Evolutionary conservation across 2,888 invertebrate genomes (phyloP).

Genomic region (Scaptomyza tumidula): DNA sequence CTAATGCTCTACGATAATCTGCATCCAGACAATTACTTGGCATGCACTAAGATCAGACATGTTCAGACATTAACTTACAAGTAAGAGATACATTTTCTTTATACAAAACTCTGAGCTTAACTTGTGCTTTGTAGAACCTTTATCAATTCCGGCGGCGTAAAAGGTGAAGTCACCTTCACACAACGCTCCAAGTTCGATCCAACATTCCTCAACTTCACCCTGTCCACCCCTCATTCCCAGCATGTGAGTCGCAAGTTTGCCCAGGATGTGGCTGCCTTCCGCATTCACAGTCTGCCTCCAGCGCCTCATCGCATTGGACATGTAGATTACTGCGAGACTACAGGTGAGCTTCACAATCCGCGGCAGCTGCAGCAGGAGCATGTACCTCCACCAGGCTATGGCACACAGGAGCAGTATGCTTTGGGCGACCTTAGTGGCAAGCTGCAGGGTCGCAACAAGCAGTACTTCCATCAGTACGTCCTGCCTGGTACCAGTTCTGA

Average conservation of each 20-base stretch:
- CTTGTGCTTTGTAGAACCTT: conserved; percentile 86
- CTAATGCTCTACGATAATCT: conserved; percentile 92
- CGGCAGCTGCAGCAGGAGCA: conserved; percentile 86
- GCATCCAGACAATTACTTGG: conserved; percentile 90
- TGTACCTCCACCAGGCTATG: conserved; percentile 90
- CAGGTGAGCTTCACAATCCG: conserved; percentile 92
- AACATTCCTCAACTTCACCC: conserved; percentile 90
- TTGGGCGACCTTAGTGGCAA: conserved; percentile 96
- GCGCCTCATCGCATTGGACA: conserved; percentile 85
- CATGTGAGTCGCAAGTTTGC: conserved; percentile 89
- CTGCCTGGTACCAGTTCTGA: conserved; percentile 89
- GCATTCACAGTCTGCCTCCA: conserved; percentile 90
- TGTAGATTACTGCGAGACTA: conserved; percentile 87
- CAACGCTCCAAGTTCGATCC: conserved; percentile 94
- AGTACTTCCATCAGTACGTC: conserved; percentile 88
- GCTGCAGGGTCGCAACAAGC: conserved; percentile 89
- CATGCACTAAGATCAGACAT: conserved; percentile 92
- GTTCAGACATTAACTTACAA: conserved; percentile 88
- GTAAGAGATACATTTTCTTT: conserved; percentile 85
- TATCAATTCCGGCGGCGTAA: conserved; percentile 91
- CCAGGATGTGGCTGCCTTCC: conserved; percentile 89
- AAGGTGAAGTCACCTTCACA: conserved; percentile 90
- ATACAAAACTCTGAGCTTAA: neutral
- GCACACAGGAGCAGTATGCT: conserved; percentile 93
- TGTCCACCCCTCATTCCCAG: conserved; percentile 88